phyloP scores from a whole-genome alignment of 2,113 vertebrate species.

The Cranoglanis bouderius region DNA sequence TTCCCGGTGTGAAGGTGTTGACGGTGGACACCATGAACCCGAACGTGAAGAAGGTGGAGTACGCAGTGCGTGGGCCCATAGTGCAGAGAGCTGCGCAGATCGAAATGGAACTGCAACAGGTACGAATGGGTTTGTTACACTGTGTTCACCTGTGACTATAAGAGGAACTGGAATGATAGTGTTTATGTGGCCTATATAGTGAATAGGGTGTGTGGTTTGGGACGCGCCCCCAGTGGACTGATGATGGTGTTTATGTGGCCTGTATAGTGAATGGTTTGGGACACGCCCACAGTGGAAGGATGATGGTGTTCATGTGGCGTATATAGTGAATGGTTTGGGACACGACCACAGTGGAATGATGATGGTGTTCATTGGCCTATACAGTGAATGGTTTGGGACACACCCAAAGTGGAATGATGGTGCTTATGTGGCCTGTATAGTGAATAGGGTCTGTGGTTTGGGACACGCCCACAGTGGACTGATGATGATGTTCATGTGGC shows the following conservation, averaged over 20 bases:
- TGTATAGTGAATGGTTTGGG: too few species aligned
- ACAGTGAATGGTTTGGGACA: not conserved
- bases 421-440: not conserved
- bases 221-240: not conserved
- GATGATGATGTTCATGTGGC: too few species aligned
- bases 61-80: slow-evolving; percentile 84
- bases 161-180: not conserved
- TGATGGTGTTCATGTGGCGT: not conserved
- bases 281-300: not conserved
- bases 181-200: not conserved
- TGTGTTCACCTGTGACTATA: not conserved
- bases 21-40: slow-evolving; percentile 85
- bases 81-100: slow-evolving; percentile 80
- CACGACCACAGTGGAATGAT: not conserved
- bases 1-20: slow-evolving; percentile 71
- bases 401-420: not conserved
- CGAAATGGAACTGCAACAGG: slow-evolving; percentile 83
- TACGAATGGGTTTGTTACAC: slow-evolving; percentile 49
- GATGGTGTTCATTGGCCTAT: not conserved
- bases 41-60: slow-evolving; percentile 78
- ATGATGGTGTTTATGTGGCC: not conserved
- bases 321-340: not conserved
- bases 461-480: too few species aligned
- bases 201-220: not conserved
- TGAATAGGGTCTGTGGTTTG: too few species aligned